Base-by-base conservation (phyloP, 2,888 invertebrate genomes). In the Hirtodrosophila alboralis region DNA sequence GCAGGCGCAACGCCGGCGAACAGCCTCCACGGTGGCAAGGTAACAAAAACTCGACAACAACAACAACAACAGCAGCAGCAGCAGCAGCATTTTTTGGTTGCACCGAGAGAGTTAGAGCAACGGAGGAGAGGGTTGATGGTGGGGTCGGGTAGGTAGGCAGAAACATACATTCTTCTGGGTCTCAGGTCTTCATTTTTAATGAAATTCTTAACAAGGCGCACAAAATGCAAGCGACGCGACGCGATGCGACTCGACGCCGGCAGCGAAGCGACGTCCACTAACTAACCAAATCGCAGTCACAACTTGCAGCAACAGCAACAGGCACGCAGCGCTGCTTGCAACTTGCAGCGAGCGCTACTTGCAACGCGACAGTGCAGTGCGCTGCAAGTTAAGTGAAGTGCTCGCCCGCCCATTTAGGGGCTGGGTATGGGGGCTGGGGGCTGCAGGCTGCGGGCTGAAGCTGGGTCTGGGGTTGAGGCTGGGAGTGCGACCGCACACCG, bases 141-240 rank as follows among this genome's bases (percentile, higher is more conserved):
- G n/a, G n/a, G n/a, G n/a, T n/a, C n/a, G n/a, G n/a, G n/a, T n/a
- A 18, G 62, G 47, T 31, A 52, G 52, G 51, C 47, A 48, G 54
- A 57, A 53, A 71, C 79, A 84, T 69, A 63, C 87, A 87, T 84
- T 81, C 87, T 86, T 86, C 75, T 81, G 80, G 85, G 87, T 79
- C 79, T 79, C 87, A 86, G 87, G 86, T 88, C 88, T 85, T 85
- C 85, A 85, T 87, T 85, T 79, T 88, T 87, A 88, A 88, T 88
- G 88, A 86, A 87, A 87, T 88, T 80, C 87, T 88, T 83, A 86
- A 84, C 84, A 84, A 87, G 85, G 77, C 80, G 80, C 87, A 87
- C 87, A 83, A 84, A 70, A 70, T 77, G 68, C 74, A 71, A 65
- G 66, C 76, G 64, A 63, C n/a, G n/a, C n/a, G n/a, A n/a, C n/a